A percentile compares a stretch with the other conserved stretches of the same genome.
phyloP scores from a whole-genome alignment of 2,113 vertebrate genomes.

The Oreamnos americanus region DNA sequence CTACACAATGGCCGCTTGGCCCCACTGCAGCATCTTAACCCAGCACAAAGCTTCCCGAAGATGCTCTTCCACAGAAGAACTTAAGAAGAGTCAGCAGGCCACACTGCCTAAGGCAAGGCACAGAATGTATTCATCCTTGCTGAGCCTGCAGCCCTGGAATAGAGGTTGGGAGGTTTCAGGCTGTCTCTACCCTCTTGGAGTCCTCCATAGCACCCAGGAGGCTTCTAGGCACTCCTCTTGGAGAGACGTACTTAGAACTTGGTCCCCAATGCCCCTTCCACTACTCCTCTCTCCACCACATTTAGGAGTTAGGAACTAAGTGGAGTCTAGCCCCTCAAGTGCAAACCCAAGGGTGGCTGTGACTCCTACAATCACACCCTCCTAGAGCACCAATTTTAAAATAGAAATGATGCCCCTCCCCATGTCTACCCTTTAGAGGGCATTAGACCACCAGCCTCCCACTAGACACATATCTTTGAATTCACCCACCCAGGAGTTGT shows the following conservation, averaged over 20 bases:
- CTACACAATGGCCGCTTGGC: not conserved
- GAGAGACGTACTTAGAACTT: not conserved
- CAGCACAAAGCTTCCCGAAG: not conserved
- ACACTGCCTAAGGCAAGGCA: fast-evolving
- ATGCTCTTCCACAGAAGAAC: not conserved
- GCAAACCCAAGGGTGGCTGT: not conserved
- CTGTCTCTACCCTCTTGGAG: not conserved
- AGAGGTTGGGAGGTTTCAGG: not conserved
- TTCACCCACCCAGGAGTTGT: not conserved
- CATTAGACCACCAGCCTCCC: not conserved
- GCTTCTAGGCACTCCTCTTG: not conserved
- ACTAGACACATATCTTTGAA: not conserved
- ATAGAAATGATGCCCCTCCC: not conserved
- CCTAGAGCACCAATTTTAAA: not conserved
- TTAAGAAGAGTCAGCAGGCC: not conserved
- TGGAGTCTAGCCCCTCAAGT: not conserved
- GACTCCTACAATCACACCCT: not conserved
- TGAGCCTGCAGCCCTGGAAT: not conserved
- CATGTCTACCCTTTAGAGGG: not conserved
- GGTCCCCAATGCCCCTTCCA: not conserved
- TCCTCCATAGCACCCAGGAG: not conserved
- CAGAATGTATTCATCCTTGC: not conserved
- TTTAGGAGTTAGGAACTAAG: not conserved
- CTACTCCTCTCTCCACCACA: not conserved
- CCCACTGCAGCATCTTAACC: not conserved